These are phyloP conservation scores for Seriola quinqueradiata DNA, from an alignment of 2,113 vertebrate species.

Conservation along the genomic window DNA sequence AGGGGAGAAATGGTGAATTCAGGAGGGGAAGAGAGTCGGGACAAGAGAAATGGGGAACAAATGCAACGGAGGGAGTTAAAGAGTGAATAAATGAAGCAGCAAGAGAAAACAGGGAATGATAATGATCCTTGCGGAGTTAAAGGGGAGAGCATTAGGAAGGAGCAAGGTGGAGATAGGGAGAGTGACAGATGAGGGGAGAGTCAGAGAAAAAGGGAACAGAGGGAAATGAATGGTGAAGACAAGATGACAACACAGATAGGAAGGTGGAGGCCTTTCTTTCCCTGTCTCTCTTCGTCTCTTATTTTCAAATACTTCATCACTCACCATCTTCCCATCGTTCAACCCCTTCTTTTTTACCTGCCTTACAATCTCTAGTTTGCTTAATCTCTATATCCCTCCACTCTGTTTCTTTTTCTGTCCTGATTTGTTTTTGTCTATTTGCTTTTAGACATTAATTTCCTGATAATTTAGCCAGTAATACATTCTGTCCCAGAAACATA, in stretches of 20 bases:
- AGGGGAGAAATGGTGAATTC: constrained; percentile 1
- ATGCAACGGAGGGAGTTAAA: constrained; percentile 52
- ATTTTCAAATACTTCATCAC: constrained; percentile 50
- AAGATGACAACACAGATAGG: constrained; percentile 77
- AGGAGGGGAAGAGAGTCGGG: not conserved
- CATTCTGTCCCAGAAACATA: not conserved
- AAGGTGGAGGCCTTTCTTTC: constrained; percentile 55
- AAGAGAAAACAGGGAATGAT: constrained; percentile 59
- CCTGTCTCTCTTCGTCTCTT: constrained; percentile 32
- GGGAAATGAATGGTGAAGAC: constrained; percentile 65
- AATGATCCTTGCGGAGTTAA: constrained; percentile 68
- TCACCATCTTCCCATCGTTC: constrained; percentile 40
- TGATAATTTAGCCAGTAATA: constrained; percentile 10
- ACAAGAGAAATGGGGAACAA: constrained; percentile 45
- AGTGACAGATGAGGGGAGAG: constrained; percentile 72
- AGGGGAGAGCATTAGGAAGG: constrained; percentile 55
- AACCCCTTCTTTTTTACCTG: constrained; percentile 1
- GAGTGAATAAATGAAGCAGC: constrained; percentile 73
- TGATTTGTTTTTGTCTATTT: not conserved
- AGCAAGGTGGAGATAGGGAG: constrained; percentile 62
- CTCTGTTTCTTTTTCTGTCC: not conserved
- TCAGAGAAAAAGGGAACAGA: constrained; percentile 34
- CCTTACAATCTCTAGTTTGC: not conserved
- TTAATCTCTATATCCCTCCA: not conserved
- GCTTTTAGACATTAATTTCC: constrained; percentile 11